A percentile compares a stretch with the other conserved stretches of the same genome.
Evolutionary conservation across 2,113 vertebrate genomes (phyloP).

Genomic region (Ariopsis seemanni): DNA sequence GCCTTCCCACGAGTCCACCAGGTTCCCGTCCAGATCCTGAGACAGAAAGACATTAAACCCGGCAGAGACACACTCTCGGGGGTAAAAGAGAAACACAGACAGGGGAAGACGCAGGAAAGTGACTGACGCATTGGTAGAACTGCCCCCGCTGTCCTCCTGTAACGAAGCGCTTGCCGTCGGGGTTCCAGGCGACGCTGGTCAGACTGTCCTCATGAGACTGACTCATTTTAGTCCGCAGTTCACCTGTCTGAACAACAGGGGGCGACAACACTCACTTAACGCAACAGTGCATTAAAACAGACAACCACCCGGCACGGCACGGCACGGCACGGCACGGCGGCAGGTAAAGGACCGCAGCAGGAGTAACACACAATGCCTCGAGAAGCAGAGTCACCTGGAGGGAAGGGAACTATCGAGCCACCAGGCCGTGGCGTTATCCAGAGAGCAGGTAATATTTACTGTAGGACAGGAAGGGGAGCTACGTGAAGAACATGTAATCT

Average conservation of each 20-base stretch:
- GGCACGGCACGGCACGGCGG: too few relatives aligned
- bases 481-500: neutral
- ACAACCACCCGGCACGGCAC: neutral
- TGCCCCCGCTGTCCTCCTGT: constrained; percentile 96
- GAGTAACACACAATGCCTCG: neutral
- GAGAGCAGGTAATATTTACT: neutral
- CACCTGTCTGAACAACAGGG: constrained; percentile 83
- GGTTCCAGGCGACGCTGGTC: constrained; percentile 98
- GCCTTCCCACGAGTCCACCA: constrained; percentile 98
- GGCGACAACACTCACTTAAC: constrained; percentile 27
- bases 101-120: neutral
- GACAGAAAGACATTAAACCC: neutral
- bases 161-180: constrained; percentile 96
- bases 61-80: neutral
- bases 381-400: neutral
- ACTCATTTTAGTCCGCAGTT: constrained; percentile 98
- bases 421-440: neutral
- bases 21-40: constrained; percentile 96
- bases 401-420: neutral
- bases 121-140: constrained; percentile 98
- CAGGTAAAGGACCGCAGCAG: neutral
- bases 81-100: neutral
- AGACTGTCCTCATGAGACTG: constrained; percentile 99
- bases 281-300: neutral
- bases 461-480: too few relatives aligned